Percentiles rank a stretch among this genome's conserved stretches.
These are phyloP conservation scores for Oncorhynchus kisutch DNA, from an alignment of 2,113 vertebrate genomes.

Conservation along the genomic window DNA sequence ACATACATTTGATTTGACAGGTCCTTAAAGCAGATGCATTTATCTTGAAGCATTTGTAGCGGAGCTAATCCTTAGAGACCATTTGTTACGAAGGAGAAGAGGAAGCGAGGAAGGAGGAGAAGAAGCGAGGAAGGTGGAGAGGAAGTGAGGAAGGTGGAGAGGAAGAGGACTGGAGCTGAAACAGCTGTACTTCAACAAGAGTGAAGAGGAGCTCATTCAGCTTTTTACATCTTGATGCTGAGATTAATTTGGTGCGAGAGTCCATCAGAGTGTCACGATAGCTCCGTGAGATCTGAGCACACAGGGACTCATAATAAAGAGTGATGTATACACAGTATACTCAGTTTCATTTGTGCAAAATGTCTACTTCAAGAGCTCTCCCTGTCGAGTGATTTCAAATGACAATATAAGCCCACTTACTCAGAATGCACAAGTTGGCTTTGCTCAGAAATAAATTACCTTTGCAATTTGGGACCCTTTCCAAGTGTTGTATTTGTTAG, in stretches of 20 bases:
- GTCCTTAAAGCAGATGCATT: slow-evolving; percentile 51
- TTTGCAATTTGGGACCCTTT: slow-evolving; percentile 53
- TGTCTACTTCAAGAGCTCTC: neutral
- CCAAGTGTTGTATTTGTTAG: slow-evolving; percentile 4
- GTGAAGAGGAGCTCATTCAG: slow-evolving; percentile 21
- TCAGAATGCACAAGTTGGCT: slow-evolving; percentile 42
- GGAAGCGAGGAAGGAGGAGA: neutral
- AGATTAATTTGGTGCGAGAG: slow-evolving; percentile 46
- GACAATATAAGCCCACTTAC: slow-evolving; percentile 49
- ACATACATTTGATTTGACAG: neutral
- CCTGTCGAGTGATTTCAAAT: slow-evolving; percentile 46
- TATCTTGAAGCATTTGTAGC: slow-evolving; percentile 56
- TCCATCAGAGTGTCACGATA: slow-evolving; percentile 28
- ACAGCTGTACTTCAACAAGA: slow-evolving; percentile 61
- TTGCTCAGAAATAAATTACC: slow-evolving; percentile 55
- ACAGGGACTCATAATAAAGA: slow-evolving; percentile 22
- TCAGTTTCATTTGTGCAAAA: too few species aligned
- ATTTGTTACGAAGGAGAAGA: slow-evolving; percentile 46
- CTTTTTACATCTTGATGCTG: slow-evolving; percentile 27
- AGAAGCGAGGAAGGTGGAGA: slow-evolving; percentile 2
- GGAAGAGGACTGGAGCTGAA: neutral
- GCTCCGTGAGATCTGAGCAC: slow-evolving; percentile 40
- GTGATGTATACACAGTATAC: too few species aligned
- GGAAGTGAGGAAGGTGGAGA: too few species aligned
- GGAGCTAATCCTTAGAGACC: slow-evolving; percentile 52